Conservation (phyloP, 2,888 invertebrate genomes). For the Polylopha cassiicola region DNA sequence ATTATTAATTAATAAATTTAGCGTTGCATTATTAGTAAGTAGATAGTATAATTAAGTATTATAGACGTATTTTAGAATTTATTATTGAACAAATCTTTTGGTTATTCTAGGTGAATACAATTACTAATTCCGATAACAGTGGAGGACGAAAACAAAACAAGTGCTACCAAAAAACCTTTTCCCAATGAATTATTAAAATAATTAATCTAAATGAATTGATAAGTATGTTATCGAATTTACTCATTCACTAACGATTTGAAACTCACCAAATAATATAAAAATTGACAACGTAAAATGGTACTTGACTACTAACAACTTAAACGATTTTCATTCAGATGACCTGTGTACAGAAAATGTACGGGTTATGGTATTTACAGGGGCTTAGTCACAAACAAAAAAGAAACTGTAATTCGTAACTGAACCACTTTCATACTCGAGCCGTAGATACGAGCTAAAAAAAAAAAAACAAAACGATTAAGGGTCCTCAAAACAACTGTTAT, state of each 20-base stretch:
- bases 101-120: no score
- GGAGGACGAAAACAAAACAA: not conserved
- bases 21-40: no score
- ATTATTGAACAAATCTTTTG: no score
- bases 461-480: no score
- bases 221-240: conserved; percentile 24
- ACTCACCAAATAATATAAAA: conserved; percentile 57
- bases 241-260: conserved; percentile 20
- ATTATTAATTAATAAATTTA: no score
- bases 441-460: no score
- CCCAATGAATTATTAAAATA: conserved; percentile 24
- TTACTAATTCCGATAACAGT: conserved; percentile 6
- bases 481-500: no score
- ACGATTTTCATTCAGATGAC: conserved; percentile 59
- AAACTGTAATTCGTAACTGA: no score
- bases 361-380: conserved; percentile 22
- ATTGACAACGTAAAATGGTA: conserved; percentile 43
- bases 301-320: conserved; percentile 60
- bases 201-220: conserved; percentile 13
- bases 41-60: no score
- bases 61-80: no score
- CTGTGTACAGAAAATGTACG: conserved; percentile 56
- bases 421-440: no score
- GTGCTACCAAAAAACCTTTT: conserved; percentile 30
- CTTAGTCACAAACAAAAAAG: not conserved